Evolutionary conservation across 37 sponge, comb jelly and placozoan species (phyloP), one percentile per base, ranked within the genome.

Genomic region (Eunapius fragilis): DNA sequence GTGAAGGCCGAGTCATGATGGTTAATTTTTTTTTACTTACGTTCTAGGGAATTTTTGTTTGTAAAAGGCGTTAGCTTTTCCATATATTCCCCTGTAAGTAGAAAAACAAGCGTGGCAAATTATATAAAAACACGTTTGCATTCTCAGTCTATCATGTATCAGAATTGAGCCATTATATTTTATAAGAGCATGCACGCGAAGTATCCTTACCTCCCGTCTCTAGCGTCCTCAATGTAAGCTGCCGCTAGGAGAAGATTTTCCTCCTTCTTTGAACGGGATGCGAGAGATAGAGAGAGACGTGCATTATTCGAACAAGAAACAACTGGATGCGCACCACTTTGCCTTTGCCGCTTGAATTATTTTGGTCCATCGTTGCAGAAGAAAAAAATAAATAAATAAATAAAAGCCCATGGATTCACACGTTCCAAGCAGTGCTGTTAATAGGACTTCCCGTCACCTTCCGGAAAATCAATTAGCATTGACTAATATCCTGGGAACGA

Each of bases 151-250:
- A n/a, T n/a, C n/a, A n/a, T n/a, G n/a, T n/a, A n/a, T n/a, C n/a
- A n/a, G n/a, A n/a, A n/a, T n/a, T n/a, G n/a, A n/a, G n/a, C n/a
- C n/a, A n/a, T n/a, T n/a, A n/a, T n/a, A n/a, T n/a, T n/a, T n/a
- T n/a, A n/a, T n/a, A n/a, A n/a, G n/a, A n/a, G n/a, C n/a, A n/a
- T n/a, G n/a, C n/a, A n/a, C n/a, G n/a, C n/a, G n/a, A n/a, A n/a
- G n/a, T n/a, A n/a, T 72, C 25, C 41, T 37, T 19, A 84, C 90
- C 91, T 84, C 74, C 82, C 87, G 2, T 35, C 31, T 35, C 70
- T 30, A 12, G 91, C 91, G 72, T 90, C 91, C 22, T 90, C 87
- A 69, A 90, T 87, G 73, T 90, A 82, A 6, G 91, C 91, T 37
- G 91, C 91, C 28, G 91, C 91, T 25, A 90, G 72, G 0, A 67